Base-by-base conservation (phyloP, 2,888 invertebrate species). In the Mechanitis mazaeus region DNA sequence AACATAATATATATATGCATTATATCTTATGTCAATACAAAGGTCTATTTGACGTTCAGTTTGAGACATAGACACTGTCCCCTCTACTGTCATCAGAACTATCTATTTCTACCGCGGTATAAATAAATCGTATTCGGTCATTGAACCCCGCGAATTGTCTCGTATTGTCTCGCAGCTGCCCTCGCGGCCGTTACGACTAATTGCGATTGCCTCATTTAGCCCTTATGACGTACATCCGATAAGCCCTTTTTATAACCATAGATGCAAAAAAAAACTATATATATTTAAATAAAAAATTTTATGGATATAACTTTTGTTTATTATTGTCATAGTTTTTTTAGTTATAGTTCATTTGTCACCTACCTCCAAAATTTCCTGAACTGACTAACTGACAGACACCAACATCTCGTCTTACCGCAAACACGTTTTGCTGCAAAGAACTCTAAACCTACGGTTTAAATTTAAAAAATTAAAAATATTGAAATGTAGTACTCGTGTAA, bases 131-230 rank as follows among this genome's bases (percentile, higher is more conserved):
- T 60, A 56, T 55, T 68, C 76, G 83, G 85, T 82, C 85, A 75
- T 74, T 82, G 86, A 85, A 84, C 87, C 73, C 75, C 68, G 80
- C 81, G 77, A 83, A 82, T 84, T 83, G 83, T 77, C 75, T 75
- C 72, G 83, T 84, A 85, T 85, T 86, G 85, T 81, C 80, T 80
- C 73, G 77, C 81, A 82, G 82, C 81, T 84, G 83, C 72, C 73
- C 71, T 71, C 73, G 72, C 69, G 75, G 78, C 81, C 77, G 81
- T 79, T 78, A 77, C 70, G 72, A 74, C 78, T 85, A 85, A 86
- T 87, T 85, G 78, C 80, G 74, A 70, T 71, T 74, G 72, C 77
- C 73, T 76, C 76, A 78, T 73, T 81, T 79, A 71, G 70, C 80
- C 78, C 80, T 82, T 75, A 75, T 73, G 71, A 71, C 68, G 68